Percentiles rank a stretch among this genome's conserved stretches.
Conservation (phyloP, 2,888 invertebrate genomes). For the Hypercompe scribonia region DNA sequence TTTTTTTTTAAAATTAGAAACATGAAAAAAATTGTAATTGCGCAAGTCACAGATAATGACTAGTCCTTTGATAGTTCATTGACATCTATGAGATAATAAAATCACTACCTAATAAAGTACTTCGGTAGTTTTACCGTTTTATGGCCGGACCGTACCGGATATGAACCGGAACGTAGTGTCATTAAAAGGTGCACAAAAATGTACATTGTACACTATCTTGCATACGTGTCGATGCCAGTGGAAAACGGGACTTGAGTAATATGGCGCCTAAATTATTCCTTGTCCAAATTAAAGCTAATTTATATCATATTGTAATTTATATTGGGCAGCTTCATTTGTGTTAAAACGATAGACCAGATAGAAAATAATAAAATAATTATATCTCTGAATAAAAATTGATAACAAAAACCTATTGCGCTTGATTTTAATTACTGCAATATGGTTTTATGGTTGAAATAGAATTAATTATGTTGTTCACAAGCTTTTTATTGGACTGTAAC, state of each 20-base stretch:
- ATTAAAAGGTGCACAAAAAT: slow-evolving; percentile 43
- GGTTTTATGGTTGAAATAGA: not conserved
- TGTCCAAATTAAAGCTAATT: not conserved
- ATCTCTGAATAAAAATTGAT: not conserved
- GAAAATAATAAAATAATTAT: not conserved
- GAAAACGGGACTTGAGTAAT: slow-evolving; percentile 16
- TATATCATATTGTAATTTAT: not conserved
- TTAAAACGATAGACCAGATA: not conserved
- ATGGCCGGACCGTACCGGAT: slow-evolving; percentile 42
- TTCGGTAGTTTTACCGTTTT: slow-evolving; percentile 31
- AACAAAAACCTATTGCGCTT: not conserved
- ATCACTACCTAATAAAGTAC: slow-evolving; percentile 24
- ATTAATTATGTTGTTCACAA: not conserved
- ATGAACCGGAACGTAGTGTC: slow-evolving; percentile 40
- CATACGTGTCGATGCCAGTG: slow-evolving; percentile 32
- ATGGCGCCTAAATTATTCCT: not conserved
- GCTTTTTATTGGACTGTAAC: not conserved
- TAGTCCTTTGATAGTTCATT: slow-evolving; percentile 28
- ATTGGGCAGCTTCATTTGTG: not conserved
- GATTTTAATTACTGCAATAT: not conserved
- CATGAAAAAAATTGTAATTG: no score
- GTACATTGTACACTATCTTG: slow-evolving; percentile 21
- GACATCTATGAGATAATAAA: slow-evolving; percentile 30
- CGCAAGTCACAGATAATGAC: no score
- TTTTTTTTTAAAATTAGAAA: no score